These are phyloP conservation scores for Halichondria panicea DNA, from an alignment of 37 sponge, comb jelly and placozoan genomes.

Conservation along the genomic window DNA sequence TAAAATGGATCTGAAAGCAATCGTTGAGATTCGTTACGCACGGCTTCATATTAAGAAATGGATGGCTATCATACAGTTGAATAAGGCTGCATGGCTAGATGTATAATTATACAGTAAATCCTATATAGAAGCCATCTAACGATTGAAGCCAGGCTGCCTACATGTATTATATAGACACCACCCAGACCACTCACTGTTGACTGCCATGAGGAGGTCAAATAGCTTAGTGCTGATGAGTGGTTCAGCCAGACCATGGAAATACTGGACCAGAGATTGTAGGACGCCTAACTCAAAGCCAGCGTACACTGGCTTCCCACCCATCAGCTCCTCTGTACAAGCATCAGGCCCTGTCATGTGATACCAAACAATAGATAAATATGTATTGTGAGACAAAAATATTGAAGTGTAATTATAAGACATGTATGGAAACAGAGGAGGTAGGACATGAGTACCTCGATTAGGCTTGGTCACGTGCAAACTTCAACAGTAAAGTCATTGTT, in stretches of 20 bases:
- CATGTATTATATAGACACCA: background rate
- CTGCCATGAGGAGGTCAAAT: conserved; percentile 50
- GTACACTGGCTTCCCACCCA: conserved; percentile 49
- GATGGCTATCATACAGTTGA: no score
- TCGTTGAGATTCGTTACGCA: no score
- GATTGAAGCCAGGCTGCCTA: no score
- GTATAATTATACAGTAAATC: no score
- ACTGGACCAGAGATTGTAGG: conserved; percentile 39
- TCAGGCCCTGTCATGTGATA: conserved; percentile 70
- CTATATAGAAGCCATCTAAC: no score
- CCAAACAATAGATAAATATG: background rate
- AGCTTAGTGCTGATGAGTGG: conserved; percentile 44
- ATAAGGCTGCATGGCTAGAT: no score
- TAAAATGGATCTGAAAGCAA: no score
- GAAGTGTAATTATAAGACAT: background rate
- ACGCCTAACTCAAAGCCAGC: conserved; percentile 62
- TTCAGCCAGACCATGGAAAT: conserved; percentile 33
- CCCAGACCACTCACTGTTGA: conserved; percentile 20
- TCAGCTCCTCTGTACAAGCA: conserved; percentile 35
- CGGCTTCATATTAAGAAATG: no score
- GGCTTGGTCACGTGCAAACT: no score
- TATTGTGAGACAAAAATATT: no score
- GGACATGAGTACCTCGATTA: background rate
- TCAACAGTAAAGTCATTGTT: no score
- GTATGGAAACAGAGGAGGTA: no score